phyloP scores from a whole-genome alignment of 1,140 invertebrate species.

The Pseudomyrmex flavicornis region DNA sequence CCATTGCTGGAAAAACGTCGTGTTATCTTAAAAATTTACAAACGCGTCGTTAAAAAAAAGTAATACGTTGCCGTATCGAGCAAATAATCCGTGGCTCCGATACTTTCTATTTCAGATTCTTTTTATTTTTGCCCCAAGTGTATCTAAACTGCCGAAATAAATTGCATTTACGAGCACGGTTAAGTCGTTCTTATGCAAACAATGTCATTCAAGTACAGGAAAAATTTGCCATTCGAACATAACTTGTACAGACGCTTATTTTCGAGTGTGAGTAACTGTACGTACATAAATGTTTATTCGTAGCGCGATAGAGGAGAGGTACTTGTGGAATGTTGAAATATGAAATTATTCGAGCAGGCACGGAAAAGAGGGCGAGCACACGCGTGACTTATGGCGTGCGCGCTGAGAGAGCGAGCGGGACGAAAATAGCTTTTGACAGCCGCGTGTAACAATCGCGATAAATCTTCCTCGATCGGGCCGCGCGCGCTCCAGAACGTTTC shows the following conservation, averaged over 20 bases:
- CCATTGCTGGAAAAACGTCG: not conserved
- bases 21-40: not conserved
- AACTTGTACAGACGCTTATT: not conserved
- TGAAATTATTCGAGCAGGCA: constrained; percentile 23
- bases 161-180: too few relatives aligned
- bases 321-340: constrained; percentile 25
- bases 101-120: too few relatives aligned
- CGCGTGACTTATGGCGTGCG: constrained; percentile 65
- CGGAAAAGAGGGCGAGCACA: constrained; percentile 27
- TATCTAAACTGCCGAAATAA: too few relatives aligned
- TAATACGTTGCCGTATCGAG: too few relatives aligned
- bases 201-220: not conserved
- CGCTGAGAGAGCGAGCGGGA: constrained; percentile 42
- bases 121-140: too few relatives aligned
- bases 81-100: too few relatives aligned
- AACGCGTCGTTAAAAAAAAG: not conserved
- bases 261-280: not conserved
- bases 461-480: constrained; percentile 61
- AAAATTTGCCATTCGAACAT: not conserved
- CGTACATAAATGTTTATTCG: constrained; percentile 43
- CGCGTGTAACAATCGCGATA: constrained; percentile 73
- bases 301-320: not conserved
- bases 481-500: constrained; percentile 52
- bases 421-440: constrained; percentile 75
- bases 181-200: too few relatives aligned